Conservation (phyloP, 2,888 invertebrate genomes). For the Tenthredo amoena region DNA sequence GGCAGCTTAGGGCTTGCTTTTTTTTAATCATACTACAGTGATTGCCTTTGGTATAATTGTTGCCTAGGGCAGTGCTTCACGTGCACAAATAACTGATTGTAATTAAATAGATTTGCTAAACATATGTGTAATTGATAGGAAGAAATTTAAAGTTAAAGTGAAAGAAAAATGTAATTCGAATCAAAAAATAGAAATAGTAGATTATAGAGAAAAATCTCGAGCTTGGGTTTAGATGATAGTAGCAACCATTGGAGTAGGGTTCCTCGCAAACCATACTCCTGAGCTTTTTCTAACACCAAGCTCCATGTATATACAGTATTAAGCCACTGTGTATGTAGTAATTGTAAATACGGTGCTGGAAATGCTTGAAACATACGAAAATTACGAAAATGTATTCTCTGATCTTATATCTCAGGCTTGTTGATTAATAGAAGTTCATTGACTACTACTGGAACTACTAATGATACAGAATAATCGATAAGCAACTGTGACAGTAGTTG, state of each 20-base stretch:
- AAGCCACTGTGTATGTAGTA: conserved; percentile 12
- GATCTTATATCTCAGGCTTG: background rate
- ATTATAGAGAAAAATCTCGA: conserved; percentile 12
- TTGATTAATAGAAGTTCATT: background rate
- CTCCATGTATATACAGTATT: conserved; percentile 32
- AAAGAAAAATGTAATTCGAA: conserved; percentile 28
- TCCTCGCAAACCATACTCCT: background rate
- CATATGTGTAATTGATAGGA: background rate
- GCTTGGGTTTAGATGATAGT: background rate
- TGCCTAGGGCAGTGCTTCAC: background rate
- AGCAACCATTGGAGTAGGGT: background rate
- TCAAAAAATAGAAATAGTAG: conserved; percentile 35
- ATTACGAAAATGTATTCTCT: background rate
- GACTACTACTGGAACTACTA: background rate
- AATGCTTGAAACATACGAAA: background rate
- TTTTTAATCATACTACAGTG: conserved; percentile 13
- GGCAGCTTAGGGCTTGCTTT: conserved; percentile 20
- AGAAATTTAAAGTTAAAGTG: conserved; percentile 6
- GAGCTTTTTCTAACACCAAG: background rate
- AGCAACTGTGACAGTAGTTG: background rate
- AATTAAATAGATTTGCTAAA: background rate
- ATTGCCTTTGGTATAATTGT: conserved; percentile 10
- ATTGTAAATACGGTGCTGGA: conserved; percentile 18
- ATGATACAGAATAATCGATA: background rate
- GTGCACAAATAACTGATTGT: conserved; percentile 32